Evolutionary conservation across 2,888 invertebrate genomes (phyloP).

Genomic region (Keiferia lycopersicella): DNA sequence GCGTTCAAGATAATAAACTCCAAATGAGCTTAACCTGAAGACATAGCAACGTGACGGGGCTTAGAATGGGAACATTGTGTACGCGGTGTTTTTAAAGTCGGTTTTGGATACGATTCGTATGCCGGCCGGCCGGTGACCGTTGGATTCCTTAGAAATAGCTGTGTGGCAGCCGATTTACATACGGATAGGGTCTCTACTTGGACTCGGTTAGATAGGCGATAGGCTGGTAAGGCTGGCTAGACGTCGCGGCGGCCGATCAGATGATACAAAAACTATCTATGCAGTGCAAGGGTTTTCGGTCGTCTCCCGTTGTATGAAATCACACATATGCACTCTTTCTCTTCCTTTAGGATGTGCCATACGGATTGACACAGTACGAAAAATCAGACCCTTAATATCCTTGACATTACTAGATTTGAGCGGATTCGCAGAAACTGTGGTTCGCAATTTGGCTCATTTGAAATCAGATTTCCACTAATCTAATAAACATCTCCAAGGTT

Average conservation of each 20-base stretch:
- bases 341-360: no score
- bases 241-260: neutral
- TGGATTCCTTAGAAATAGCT: slow-evolving; percentile 64
- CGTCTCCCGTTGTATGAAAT: neutral
- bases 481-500: no score
- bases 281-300: neutral
- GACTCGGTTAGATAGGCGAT: neutral
- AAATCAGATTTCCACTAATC: no score
- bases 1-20: slow-evolving; percentile 3
- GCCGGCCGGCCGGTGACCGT: slow-evolving; percentile 41
- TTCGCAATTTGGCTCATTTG: no score
- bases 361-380: no score
- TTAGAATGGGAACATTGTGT: slow-evolving; percentile 48
- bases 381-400: no score
- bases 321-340: neutral
- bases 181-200: slow-evolving; percentile 2
- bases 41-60: slow-evolving; percentile 48
- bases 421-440: no score
- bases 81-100: slow-evolving; percentile 47
- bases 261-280: neutral
- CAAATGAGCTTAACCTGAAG: slow-evolving; percentile 13
- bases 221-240: neutral
- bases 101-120: slow-evolving; percentile 62
- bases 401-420: no score
- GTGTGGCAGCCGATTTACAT: slow-evolving; percentile 35